Evolutionary conservation across 1,140 invertebrate genomes (phyloP).

Genomic region (Micrasema longulum): DNA sequence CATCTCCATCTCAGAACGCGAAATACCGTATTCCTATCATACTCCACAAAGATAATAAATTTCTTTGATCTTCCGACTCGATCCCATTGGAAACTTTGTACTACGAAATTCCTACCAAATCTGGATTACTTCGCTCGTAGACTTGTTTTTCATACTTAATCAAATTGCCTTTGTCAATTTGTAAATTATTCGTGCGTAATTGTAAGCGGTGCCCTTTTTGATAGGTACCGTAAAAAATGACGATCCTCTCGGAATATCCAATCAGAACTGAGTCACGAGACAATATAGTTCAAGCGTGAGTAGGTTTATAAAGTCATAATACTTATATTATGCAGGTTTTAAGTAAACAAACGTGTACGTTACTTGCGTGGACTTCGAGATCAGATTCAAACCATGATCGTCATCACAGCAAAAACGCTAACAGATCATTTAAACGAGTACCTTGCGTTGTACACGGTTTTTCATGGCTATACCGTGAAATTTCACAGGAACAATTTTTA

Average conservation of each 20-base stretch:
- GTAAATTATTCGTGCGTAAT: slow-evolving; percentile 24
- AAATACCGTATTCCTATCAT: not conserved
- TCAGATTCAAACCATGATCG: too few relatives aligned
- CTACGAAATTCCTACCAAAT: slow-evolving; percentile 31
- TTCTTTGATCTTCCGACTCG: slow-evolving; percentile 32
- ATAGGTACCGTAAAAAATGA: not conserved
- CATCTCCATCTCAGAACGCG: too few relatives aligned
- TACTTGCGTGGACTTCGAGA: not conserved
- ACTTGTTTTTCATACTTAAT: slow-evolving; percentile 43
- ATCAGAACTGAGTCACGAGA: slow-evolving; percentile 19
- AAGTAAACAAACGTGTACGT: not conserved
- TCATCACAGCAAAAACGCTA: too few relatives aligned
- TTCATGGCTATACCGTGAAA: too few relatives aligned
- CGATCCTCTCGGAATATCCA: slow-evolving; percentile 3
- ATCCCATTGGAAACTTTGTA: slow-evolving; percentile 6
- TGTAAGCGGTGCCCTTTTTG: slow-evolving; percentile 41
- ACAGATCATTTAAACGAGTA: too few relatives aligned
- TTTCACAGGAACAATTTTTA: too few relatives aligned
- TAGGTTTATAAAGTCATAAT: not conserved
- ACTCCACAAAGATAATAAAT: slow-evolving; percentile 11
- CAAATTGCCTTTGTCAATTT: slow-evolving; percentile 43
- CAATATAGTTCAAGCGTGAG: slow-evolving; percentile 28
- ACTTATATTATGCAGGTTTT: too few relatives aligned
- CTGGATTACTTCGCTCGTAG: not conserved
- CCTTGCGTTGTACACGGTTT: too few relatives aligned